phyloP scores from a whole-genome alignment of 2,113 vertebrate genomes.

The Sylvicapra grimmia region DNA sequence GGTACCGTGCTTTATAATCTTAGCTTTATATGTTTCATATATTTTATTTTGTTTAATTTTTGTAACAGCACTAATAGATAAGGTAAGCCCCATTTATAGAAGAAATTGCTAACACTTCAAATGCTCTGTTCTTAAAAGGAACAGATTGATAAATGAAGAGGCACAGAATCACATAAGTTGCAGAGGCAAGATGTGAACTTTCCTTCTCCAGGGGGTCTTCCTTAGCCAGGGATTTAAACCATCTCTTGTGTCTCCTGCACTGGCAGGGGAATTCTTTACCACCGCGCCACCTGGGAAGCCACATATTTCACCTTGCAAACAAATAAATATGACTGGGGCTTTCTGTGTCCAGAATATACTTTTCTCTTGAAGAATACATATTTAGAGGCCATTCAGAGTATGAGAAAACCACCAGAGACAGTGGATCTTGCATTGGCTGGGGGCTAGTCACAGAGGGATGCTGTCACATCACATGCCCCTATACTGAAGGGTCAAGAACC shows the following conservation, averaged over 20 bases:
- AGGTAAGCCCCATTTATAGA: background rate
- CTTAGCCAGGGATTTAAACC: background rate
- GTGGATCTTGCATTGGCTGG: background rate
- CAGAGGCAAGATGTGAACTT: background rate
- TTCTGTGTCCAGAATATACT: background rate
- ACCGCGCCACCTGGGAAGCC: fast-evolving
- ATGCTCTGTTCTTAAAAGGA: background rate
- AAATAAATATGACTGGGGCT: background rate
- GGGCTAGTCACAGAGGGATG: background rate
- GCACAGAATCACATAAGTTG: background rate
- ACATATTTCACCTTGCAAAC: background rate
- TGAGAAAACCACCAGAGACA: background rate
- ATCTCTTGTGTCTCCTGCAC: background rate
- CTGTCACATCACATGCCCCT: fast-evolving
- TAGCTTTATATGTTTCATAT: background rate
- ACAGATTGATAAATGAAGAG: background rate
- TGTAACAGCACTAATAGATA: background rate
- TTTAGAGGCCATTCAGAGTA: background rate
- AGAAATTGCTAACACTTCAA: background rate
- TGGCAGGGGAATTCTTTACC: background rate
- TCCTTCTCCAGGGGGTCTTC: background rate
- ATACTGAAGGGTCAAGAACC: background rate
- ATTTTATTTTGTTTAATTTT: background rate
- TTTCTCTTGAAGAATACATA: background rate
- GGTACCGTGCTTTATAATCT: background rate